phyloP scores from a whole-genome alignment of 1,140 invertebrate genomes.

The Drosophila sucinea region DNA sequence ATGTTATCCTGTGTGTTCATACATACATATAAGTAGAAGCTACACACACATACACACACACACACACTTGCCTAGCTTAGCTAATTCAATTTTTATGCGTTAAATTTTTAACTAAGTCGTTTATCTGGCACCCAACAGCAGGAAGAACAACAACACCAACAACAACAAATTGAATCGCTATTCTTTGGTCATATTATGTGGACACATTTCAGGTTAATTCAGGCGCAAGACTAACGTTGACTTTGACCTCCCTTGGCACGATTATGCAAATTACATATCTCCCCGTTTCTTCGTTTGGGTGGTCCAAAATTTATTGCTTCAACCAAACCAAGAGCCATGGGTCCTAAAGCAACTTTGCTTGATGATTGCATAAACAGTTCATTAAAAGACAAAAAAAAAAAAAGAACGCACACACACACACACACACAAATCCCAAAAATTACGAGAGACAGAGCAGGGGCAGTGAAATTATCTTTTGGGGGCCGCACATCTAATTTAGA shows the following conservation, averaged over 20 bases:
- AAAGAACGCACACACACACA: neutral
- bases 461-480: slow-evolving; percentile 35
- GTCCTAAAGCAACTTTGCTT: slow-evolving; percentile 14
- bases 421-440: too few relatives aligned
- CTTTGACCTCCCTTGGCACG: slow-evolving; percentile 32
- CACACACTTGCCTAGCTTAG: neutral
- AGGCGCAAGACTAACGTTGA: slow-evolving; percentile 20
- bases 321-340: slow-evolving; percentile 19
- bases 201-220: slow-evolving; percentile 59
- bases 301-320: slow-evolving; percentile 47
- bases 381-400: slow-evolving; percentile 50
- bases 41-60: neutral
- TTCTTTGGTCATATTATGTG: slow-evolving; percentile 51
- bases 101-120: slow-evolving; percentile 66
- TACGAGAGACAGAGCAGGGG: slow-evolving; percentile 10
- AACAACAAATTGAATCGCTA: slow-evolving; percentile 50
- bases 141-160: slow-evolving; percentile 9
- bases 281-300: neutral
- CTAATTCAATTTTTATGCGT: slow-evolving; percentile 67
- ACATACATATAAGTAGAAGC: neutral
- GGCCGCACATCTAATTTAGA: slow-evolving; percentile 63
- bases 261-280: slow-evolving; percentile 67
- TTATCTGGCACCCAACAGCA: slow-evolving; percentile 65
- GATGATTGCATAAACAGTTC: slow-evolving; percentile 74
- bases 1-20: slow-evolving; percentile 7